Evolutionary conservation across 2,113 vertebrate genomes (phyloP), one percentile per base, ranked within the genome.

Genomic region (Megaceryle maxima): DNA sequence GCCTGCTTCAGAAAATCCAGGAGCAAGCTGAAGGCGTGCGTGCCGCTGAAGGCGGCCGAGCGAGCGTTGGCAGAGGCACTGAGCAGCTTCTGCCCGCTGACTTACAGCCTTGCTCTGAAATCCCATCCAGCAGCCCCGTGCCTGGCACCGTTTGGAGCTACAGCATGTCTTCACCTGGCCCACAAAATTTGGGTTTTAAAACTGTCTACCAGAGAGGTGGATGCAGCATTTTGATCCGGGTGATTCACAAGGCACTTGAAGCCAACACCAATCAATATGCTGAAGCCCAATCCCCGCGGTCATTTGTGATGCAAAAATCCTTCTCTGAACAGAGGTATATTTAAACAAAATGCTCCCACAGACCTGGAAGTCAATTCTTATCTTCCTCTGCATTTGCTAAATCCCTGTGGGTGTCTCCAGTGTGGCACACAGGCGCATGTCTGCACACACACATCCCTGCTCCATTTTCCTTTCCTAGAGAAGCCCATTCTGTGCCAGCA

Each of bases 361-460:
- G 92, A 93, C 53, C 48, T 76, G 50, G 35, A 66, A 84, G 62
- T 76, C 76, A 56, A 29, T 59, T 76, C 51, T 66, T 33, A n/a
- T 44, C 53, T 4, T 25, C n/a, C 33, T 68, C 60, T 31, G 26
- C 62, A 33, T 83, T 39, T 73, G 35, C 43, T 69, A 56, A 76
- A 62, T 33, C 59, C 46, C 72, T 8, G 37, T 0, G 6, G 79
- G 57, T 68, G 51, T 43, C 70, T 73, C 43, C 60, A 53, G 67
- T 13, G 1, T 5, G 10, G 29, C 9, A 33, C 1, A 0, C 7
- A 15, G 0, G 22, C 41, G 15, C 6, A 22, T 12, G 25, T 21
- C 43, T 15, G 9, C 24, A 10, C 16, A 22, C 10, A 7, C 10
- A 26, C 24, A 13, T 31, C 22, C 41, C 44, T 2, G 4, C 37